These are phyloP conservation scores for Sinocyclocheilus rhinocerous DNA, from an alignment of 2,113 vertebrate species.

Conservation along the genomic window DNA sequence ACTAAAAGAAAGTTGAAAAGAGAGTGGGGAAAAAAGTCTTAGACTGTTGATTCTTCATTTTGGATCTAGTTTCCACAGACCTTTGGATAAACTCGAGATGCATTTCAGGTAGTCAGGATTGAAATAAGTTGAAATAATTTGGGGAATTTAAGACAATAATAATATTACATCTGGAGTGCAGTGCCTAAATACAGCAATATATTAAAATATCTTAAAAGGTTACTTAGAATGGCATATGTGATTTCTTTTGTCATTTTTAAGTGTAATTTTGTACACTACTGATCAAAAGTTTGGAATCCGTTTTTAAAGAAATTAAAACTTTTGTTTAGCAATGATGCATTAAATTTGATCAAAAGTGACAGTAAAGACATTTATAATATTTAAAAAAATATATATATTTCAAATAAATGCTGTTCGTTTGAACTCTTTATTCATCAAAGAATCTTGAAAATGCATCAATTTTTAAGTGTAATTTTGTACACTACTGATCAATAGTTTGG, in stretches of 20 bases:
- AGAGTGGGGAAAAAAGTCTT: not conserved
- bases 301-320: not conserved
- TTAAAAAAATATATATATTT: too few relatives aligned
- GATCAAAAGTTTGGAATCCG: not conserved
- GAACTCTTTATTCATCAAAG: too few relatives aligned
- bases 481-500: not conserved
- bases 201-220: not conserved
- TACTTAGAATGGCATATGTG: not conserved
- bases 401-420: too few relatives aligned
- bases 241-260: not conserved
- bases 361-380: not conserved
- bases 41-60: not conserved
- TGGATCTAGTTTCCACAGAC: too few relatives aligned
- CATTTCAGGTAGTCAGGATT: constrained; percentile 37
- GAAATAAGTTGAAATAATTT: constrained; percentile 34
- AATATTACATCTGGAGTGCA: constrained; percentile 50
- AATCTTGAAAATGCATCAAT: not conserved
- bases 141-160: constrained; percentile 48
- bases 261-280: not conserved
- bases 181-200: not conserved
- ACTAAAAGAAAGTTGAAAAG: not conserved
- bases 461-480: not conserved
- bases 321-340: not conserved
- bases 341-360: not conserved
- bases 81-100: constrained; percentile 35